These are phyloP conservation scores for Drosophila biarmipes DNA, from an alignment of 1,140 invertebrate species.

Conservation along the genomic window DNA sequence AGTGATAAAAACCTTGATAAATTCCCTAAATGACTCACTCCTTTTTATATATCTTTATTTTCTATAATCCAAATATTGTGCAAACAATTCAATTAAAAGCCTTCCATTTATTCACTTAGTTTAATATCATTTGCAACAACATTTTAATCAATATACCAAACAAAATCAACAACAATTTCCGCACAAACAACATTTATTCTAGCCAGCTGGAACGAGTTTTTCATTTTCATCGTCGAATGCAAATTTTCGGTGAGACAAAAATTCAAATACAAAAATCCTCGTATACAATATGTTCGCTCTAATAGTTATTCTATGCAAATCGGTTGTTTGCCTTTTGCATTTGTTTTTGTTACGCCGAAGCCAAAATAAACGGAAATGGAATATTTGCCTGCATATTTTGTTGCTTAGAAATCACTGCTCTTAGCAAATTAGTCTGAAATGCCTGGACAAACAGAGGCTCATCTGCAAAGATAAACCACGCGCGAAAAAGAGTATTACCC, in stretches of 20 bases:
- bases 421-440: conserved; percentile 14
- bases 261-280: conserved; percentile 38
- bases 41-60: neutral
- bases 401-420: conserved; percentile 19
- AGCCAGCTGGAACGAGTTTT: conserved; percentile 52
- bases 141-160: conserved; percentile 34
- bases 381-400: conserved; percentile 36
- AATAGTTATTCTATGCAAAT: conserved; percentile 77
- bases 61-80: conserved; percentile 3
- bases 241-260: conserved; percentile 45
- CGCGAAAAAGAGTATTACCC: neutral
- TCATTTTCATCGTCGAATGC: conserved; percentile 45
- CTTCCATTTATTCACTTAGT: conserved; percentile 17
- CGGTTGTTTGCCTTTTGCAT: conserved; percentile 19
- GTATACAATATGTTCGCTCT: conserved; percentile 34
- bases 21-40: neutral
- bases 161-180: conserved; percentile 25
- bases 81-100: conserved; percentile 10
- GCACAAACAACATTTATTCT: conserved; percentile 26
- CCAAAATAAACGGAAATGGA: conserved; percentile 64
- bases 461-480: neutral
- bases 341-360: conserved; percentile 24
- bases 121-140: conserved; percentile 19
- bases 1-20: neutral
- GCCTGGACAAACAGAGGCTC: conserved; percentile 6